phyloP scores from a whole-genome alignment of 2,797 vertebrate genomes.

The Limnodromus scolopaceus region DNA sequence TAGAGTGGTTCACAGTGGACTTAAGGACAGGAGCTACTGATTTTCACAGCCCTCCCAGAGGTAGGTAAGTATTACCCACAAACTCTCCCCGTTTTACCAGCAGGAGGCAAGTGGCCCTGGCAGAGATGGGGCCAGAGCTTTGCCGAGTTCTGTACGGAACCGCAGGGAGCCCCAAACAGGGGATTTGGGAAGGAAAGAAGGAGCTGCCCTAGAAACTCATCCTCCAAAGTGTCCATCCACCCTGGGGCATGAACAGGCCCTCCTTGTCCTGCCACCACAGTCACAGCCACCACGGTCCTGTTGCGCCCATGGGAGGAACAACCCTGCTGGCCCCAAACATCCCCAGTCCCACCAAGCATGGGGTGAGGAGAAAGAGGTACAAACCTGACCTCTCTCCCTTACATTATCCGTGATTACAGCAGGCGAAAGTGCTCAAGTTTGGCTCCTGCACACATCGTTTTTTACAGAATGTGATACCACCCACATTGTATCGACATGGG shows the following conservation, averaged over 20 bases:
- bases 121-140: background rate
- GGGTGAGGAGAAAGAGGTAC: background rate
- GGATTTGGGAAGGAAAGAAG: background rate
- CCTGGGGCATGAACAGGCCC: rapidly evolving
- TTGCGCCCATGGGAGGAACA: background rate
- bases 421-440: background rate
- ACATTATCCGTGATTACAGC: background rate
- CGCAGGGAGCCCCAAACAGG: background rate
- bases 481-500: background rate
- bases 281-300: background rate
- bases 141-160: background rate
- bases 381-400: background rate
- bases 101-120: background rate
- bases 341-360: background rate
- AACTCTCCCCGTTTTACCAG: background rate
- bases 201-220: background rate
- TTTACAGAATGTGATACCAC: background rate
- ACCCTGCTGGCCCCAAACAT: background rate
- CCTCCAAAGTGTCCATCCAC: background rate
- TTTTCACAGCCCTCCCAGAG: background rate
- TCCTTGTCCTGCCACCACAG: rapidly evolving
- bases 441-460: background rate
- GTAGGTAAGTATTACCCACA: background rate
- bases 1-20: background rate
- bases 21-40: background rate